A percentile compares a stretch with the other conserved stretches of the same genome.
phyloP scores from a whole-genome alignment of 1,140 invertebrate genomes.

The Hypsibius dujardini region DNA sequence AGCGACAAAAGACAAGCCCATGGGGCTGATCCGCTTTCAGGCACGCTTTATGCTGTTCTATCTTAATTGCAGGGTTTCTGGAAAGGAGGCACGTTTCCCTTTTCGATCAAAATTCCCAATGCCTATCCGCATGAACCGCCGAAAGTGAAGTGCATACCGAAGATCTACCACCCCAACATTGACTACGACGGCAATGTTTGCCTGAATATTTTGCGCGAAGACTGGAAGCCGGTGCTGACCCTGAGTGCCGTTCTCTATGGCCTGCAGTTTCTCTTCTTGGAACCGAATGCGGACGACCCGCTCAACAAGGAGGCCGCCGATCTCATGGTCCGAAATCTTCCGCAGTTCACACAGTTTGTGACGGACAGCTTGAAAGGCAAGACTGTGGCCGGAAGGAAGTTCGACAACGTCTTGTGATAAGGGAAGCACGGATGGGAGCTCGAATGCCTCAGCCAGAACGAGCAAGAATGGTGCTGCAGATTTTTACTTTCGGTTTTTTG shows the following conservation, averaged over 20 bases:
- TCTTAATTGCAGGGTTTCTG: constrained; percentile 64
- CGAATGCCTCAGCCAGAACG: too few relatives aligned
- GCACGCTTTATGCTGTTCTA: too few relatives aligned
- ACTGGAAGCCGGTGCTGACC: constrained; percentile 95
- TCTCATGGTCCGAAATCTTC: constrained; percentile 10
- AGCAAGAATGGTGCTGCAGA: too few relatives aligned
- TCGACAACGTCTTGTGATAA: constrained; percentile 14
- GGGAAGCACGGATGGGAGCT: too few relatives aligned
- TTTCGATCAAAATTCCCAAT: constrained; percentile 91
- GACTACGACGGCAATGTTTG: constrained; percentile 87
- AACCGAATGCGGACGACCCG: constrained; percentile 95
- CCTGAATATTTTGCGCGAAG: constrained; percentile 76
- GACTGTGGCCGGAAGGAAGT: background rate
- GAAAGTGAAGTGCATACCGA: constrained; percentile 80
- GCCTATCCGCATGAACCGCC: constrained; percentile 91
- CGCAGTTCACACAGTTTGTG: background rate
- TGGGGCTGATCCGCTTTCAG: constrained; percentile 18
- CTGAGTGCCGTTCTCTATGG: constrained; percentile 97
- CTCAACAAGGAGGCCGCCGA: constrained; percentile 98
- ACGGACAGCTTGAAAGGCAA: background rate
- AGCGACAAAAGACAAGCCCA: background rate
- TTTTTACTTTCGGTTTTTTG: too few relatives aligned
- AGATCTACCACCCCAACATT: constrained; percentile 87
- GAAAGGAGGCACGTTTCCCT: constrained; percentile 73
- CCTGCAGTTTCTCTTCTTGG: constrained; percentile 88